Conservation (phyloP, 2,113 vertebrate species). For the Grantiella picta region DNA sequence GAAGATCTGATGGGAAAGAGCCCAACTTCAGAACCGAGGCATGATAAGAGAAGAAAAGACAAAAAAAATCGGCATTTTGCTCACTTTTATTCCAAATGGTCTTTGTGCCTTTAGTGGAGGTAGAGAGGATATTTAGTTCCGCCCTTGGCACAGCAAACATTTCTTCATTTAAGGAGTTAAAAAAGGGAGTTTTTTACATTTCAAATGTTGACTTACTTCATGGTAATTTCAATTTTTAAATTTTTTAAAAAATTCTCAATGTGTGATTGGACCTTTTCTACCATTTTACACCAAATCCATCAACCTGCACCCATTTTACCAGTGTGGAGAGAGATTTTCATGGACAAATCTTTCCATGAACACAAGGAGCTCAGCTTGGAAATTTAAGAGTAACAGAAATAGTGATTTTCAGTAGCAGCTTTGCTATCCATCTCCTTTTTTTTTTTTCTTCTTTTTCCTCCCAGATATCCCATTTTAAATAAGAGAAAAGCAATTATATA, state of each 20-base stretch:
- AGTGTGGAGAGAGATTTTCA: neutral
- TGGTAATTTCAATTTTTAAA: neutral
- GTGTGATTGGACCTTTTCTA: neutral
- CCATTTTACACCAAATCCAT: neutral
- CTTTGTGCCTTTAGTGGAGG: neutral
- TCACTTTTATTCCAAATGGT: neutral
- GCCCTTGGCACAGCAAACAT: neutral
- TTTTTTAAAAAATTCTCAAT: neutral
- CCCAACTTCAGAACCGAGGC: neutral
- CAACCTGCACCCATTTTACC: neutral
- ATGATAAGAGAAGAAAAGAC: neutral
- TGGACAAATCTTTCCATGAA: neutral
- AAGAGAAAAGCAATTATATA: neutral
- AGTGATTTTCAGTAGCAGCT: neutral
- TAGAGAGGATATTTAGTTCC: neutral
- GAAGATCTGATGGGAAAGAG: neutral
- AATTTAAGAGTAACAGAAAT: neutral
- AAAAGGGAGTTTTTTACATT: rapidly evolving
- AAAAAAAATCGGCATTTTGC: neutral
- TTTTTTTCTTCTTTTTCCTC: neutral
- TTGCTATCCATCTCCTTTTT: neutral
- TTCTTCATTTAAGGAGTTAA: neutral
- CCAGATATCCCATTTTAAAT: neutral
- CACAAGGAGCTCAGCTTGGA: neutral
- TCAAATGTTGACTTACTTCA: neutral